Evolutionary conservation across 2,888 invertebrate species (phyloP).

Genomic region (Drosophila formosana): DNA sequence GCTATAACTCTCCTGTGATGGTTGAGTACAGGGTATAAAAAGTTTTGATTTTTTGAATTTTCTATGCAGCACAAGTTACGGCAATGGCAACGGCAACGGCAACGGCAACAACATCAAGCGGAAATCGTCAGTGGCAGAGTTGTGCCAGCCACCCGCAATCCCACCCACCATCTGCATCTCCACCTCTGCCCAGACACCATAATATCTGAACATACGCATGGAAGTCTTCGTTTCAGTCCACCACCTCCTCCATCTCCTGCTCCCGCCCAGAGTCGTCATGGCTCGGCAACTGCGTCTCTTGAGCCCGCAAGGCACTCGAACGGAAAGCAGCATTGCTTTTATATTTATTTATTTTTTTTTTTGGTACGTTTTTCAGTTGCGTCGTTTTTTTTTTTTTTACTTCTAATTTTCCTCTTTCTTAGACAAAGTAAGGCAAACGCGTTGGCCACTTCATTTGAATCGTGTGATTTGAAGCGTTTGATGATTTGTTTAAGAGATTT

Average conservation of each 20-base stretch:
- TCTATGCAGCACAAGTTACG: constrained; percentile 15
- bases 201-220: background rate
- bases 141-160: constrained; percentile 3
- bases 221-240: background rate
- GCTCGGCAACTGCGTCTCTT: constrained; percentile 63
- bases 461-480: constrained; percentile 68
- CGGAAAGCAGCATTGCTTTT: constrained; percentile 62
- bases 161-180: background rate
- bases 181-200: constrained; percentile 2
- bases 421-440: background rate
- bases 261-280: constrained; percentile 58
- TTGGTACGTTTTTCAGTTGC: constrained; percentile 1
- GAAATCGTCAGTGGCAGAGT: constrained; percentile 52
- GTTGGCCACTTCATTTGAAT: constrained; percentile 61
- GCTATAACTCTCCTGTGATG: background rate
- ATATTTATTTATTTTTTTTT: constrained; percentile 27
- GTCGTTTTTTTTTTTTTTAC: constrained; percentile 1
- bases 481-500: constrained; percentile 70
- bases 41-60: constrained; percentile 45
- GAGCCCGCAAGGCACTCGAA: constrained; percentile 57
- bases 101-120: constrained; percentile 32
- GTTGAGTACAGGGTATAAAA: background rate
- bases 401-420: constrained; percentile 20
- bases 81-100: background rate
- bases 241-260: background rate